Base-by-base conservation (phyloP, 2,113 vertebrate genomes). In the Fukomys damarensis region DNA sequence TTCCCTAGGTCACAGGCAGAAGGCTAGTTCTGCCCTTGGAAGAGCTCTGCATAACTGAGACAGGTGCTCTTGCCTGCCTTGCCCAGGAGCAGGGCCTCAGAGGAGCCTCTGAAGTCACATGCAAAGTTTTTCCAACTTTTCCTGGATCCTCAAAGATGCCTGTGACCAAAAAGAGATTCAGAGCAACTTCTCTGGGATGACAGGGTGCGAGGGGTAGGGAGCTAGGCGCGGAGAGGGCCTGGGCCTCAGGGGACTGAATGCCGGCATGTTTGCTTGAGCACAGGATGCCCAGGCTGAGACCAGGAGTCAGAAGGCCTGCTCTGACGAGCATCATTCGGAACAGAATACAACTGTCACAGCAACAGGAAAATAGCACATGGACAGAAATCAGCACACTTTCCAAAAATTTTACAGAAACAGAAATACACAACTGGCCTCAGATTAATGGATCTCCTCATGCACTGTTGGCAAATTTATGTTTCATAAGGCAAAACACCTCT, bases 401-500 rank as follows among this genome's bases (percentile, higher is more conserved):
- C 22, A 77, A 77, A 92, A 66, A 91, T 32, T 59, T 59, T 91
- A 79, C 17, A 84, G 88, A 88, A 91, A 92, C 65, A 68, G 61
- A 94, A 85, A 84, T 22, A 93, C 22, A 74, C 49, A 76, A 68
- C 0, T 86, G 79, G 7, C 30, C 80, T 96, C 13, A 76, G 20
- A 83, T 80, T 63, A 96, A 14, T 87, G 16, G 13, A 91, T 74
- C 83, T 86, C 84, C 26, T 77, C 35, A 90, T 1, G 84, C 65
- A 54, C 58, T 79, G 49, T 68, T 66, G 89, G 46, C n/a, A 96
- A 93, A 86, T 96, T 76, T 93, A 86, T 19, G 32, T 88, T 76
- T 96, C 93, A 66, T 20, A 84, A 79, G 80, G 28, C 35, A 28
- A 85, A 94, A 95, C 84, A n/a, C 59, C 32, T 94, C 74, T 76